Percentiles rank a stretch among this genome's conserved stretches.
Evolutionary conservation across 2,113 vertebrate genomes (phyloP).

Genomic region (Myotis davidii): DNA sequence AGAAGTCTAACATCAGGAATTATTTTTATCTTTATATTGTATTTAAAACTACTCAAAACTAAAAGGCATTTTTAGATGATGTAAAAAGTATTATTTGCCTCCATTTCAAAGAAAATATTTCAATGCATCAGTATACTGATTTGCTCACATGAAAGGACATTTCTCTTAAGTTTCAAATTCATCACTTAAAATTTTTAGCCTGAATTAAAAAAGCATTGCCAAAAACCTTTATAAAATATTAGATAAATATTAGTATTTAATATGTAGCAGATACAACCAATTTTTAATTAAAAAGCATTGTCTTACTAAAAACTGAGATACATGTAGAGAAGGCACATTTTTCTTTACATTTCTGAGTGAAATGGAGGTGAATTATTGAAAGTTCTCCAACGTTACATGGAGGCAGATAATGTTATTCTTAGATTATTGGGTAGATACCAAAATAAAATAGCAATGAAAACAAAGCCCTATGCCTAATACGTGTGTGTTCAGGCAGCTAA

Average conservation of each 20-base stretch:
- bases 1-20: background rate
- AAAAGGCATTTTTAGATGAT: background rate
- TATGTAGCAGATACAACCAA: background rate
- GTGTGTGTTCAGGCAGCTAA: slow-evolving; percentile 74
- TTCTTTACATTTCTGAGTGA: background rate
- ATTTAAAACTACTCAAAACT: background rate
- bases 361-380: background rate
- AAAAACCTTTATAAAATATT: background rate
- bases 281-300: background rate
- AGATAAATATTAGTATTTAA: background rate
- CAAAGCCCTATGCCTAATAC: slow-evolving; percentile 34
- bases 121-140: background rate
- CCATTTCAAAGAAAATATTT: slow-evolving; percentile 1
- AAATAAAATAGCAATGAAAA: slow-evolving; percentile 63
- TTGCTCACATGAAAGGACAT: background rate
- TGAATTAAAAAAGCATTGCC: background rate
- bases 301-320: background rate
- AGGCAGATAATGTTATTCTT: background rate
- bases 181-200: background rate
- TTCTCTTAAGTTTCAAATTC: background rate
- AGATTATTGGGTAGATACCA: background rate
- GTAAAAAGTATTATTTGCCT: background rate
- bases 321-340: background rate
- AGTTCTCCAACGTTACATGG: slow-evolving; percentile 16
- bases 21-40: background rate